Evolutionary conservation across 1,140 invertebrate species (phyloP), one percentile per base, ranked within the genome.

Genomic region (Cepaea nemoralis): DNA sequence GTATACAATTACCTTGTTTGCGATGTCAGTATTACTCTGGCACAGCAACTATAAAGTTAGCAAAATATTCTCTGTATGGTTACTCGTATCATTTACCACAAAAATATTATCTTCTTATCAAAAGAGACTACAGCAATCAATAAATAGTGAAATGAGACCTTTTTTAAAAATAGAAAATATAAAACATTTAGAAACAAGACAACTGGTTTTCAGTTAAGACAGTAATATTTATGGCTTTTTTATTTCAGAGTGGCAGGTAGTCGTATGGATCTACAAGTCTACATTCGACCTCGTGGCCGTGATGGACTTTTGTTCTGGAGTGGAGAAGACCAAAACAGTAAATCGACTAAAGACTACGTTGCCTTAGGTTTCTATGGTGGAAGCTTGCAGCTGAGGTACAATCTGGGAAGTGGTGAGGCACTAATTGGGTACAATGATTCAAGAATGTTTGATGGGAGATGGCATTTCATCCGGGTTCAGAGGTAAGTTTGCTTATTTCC

Each of bases 241-340:
- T 86, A 83, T 92, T 90, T 6, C 92, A 96, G 96, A 89, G 93
- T 97, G 80, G 93, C 94, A 81, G 95, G 95, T 81, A 94, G 95
- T 90, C 94, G 94, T 83, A 93, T 96, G 80, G 95, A 96, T 89
- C 94, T 97, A 84, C 95, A 96, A 92, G 94, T 97, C 89, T 92
- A 94, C 88, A 95, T 96, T 89, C 94, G 93, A 87, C 94, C 94
- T 59, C 93, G 92, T 76, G 93, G 90, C 35, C 91, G 93, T 24
- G 91, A 94, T 86, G 97, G 97, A 0, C 92, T 98, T 73, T 92
- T 98, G n/a, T 92, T 98, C 31, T 98, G 97, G 97, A 95, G 94
- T 82, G 96, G 96, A 24, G 93, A 95, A 55, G 94, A 94, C 85
- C 93, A 93, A 78, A 86, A 81, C 79, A n/a, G 27, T 37, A 79